A percentile compares a stretch with the other conserved stretches of the same genome.
Evolutionary conservation across 1,140 invertebrate species (phyloP).

Genomic region (Maconellicoccus hirsutus): DNA sequence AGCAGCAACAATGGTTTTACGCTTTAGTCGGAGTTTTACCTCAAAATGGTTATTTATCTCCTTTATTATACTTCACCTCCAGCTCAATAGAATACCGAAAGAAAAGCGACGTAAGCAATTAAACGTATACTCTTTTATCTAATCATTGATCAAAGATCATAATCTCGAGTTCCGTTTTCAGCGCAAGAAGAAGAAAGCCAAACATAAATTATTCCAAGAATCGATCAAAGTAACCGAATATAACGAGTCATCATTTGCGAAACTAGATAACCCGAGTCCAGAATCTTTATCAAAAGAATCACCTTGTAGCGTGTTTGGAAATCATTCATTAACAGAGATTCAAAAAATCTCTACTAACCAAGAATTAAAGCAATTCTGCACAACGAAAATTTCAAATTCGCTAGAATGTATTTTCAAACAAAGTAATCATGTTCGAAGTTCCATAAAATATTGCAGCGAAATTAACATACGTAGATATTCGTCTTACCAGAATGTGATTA

Average conservation of each 20-base stretch:
- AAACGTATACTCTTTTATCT: too few relatives aligned
- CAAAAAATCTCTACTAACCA: neutral
- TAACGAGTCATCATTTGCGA: too few relatives aligned
- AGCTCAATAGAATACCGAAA: neutral
- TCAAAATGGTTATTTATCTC: neutral
- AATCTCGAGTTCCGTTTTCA: neutral
- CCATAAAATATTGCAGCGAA: neutral
- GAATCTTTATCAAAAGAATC: neutral
- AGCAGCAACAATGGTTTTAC: conserved; percentile 38
- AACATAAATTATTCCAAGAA: neutral
- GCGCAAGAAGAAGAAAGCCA: neutral
- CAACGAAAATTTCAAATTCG: neutral
- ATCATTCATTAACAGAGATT: neutral
- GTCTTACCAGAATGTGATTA: neutral
- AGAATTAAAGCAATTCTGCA: neutral
- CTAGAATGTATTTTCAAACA: neutral
- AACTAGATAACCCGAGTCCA: neutral
- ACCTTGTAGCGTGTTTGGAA: neutral
- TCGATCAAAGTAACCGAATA: too few relatives aligned
- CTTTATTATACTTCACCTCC: neutral
- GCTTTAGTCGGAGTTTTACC: conserved; percentile 31
- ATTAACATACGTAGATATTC: neutral
- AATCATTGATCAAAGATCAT: too few relatives aligned
- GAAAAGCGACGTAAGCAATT: neutral
- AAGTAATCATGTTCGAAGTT: neutral